Evolutionary conservation across 1,140 invertebrate genomes (phyloP), one percentile per base, ranked within the genome.

Genomic region (Drosophila rufa): DNA sequence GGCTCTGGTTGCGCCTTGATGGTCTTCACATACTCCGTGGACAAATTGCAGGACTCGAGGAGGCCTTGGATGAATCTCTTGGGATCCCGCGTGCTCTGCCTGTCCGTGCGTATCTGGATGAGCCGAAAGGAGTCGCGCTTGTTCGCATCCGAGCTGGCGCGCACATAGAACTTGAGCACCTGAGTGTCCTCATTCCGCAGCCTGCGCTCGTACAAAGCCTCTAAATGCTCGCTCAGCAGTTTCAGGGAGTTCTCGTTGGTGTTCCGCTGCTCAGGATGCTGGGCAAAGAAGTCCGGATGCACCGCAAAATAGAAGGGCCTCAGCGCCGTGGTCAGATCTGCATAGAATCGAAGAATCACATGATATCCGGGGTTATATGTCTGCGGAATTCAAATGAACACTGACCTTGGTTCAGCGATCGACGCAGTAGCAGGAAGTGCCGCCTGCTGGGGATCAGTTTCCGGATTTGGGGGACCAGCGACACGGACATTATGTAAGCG

Each of bases 281-380:
- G 96, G 60, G 97, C 97, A 95, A 99, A 99, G 42, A 99, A 93
- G 94, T 99, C 98, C 15, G 98, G 98, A 95, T 99, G 98, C 22
- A 99, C 98, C 51, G 96, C 96, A 93, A 99, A 99, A 93, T 98
- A 99, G 93, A 99, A 99, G 2, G 98, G 98, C 73, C 98, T 94
- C 15, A 99, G 93, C 1, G 97, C 98, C 17, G 97, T 96, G 5
- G 97, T 96, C n/a, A 98, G 94, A 94, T n/a, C n/a, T n/a, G n/a
- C n/a, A n/a, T n/a, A n/a, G n/a, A n/a, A n/a, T n/a, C n/a, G 2
- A 11, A 27, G 8, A 47, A 58, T 67, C 55, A 45, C 67, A 73
- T 74, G 67, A 68, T 51, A 50, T 42, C 14, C 27, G 14, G 33
- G n/a, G 19, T 3, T 19, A 19, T 25, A 19, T 7, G 1, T n/a